A percentile compares a stretch with the other conserved stretches of the same genome.
Conservation (phyloP, 2,113 vertebrate species). For the Colius striatus region DNA sequence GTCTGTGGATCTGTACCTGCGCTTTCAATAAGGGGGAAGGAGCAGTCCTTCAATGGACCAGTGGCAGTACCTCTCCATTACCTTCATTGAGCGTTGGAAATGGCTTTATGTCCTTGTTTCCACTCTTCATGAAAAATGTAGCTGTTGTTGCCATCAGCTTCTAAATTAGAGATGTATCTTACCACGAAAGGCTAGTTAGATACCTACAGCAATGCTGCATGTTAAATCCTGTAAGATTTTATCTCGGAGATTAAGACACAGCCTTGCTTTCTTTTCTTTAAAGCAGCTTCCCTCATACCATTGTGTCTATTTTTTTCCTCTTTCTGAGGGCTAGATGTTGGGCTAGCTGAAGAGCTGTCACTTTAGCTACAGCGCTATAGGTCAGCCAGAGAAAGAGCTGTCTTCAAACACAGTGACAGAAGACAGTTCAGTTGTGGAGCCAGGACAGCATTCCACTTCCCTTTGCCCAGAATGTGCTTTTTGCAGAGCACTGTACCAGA, state of each 20-base stretch:
- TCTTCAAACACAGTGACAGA: neutral
- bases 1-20: neutral
- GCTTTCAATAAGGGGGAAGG: neutral
- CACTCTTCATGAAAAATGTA: neutral
- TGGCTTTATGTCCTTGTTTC: neutral
- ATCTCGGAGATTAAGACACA: neutral
- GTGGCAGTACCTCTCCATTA: neutral
- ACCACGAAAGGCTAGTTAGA: neutral
- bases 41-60: neutral
- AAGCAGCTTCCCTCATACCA: neutral
- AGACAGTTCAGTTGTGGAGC: neutral
- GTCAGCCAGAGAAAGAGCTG: neutral
- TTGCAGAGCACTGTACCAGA: neutral
- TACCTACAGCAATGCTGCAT: neutral
- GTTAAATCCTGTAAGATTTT: neutral
- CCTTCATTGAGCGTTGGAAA: neutral
- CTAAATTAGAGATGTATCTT: neutral
- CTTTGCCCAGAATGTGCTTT: neutral
- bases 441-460: neutral
- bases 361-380: neutral
- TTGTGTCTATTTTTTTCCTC: neutral
- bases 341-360: neutral
- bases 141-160: neutral
- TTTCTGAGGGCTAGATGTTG: neutral
- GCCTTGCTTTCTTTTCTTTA: neutral